Evolutionary conservation across 2,888 invertebrate species (phyloP).

Genomic region (Mythimna loreyi): DNA sequence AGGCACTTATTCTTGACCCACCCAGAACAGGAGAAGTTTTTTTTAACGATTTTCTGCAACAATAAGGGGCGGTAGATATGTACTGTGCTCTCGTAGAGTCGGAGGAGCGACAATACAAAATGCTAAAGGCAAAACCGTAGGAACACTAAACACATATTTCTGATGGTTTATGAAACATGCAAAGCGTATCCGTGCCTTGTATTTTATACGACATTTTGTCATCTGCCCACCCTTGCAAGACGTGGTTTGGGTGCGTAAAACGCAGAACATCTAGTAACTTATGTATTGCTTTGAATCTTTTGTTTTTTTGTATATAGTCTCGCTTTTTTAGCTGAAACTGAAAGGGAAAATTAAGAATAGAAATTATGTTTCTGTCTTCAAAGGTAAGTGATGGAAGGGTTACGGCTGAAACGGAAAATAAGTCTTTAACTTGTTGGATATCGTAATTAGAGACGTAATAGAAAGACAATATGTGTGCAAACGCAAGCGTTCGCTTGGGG

Average conservation of each 20-base stretch:
- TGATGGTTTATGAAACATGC: conserved; percentile 81
- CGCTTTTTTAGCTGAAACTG: conserved; percentile 43
- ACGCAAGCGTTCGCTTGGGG: too few relatives aligned
- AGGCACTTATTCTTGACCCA: too few relatives aligned
- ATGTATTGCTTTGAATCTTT: conserved; percentile 61
- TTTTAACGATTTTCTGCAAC: too few relatives aligned
- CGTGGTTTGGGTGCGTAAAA: conserved; percentile 80
- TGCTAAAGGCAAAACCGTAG: conserved; percentile 63
- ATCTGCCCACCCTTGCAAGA: conserved; percentile 78
- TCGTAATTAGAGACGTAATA: too few relatives aligned
- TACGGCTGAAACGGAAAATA: too few relatives aligned
- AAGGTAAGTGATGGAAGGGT: not conserved
- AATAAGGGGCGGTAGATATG: not conserved
- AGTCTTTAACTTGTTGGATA: too few relatives aligned
- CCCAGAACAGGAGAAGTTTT: too few relatives aligned
- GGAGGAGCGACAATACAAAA: conserved; percentile 52
- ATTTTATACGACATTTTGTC: conserved; percentile 85
- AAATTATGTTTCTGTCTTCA: conserved; percentile 4
- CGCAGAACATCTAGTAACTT: conserved; percentile 59
- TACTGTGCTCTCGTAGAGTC: not conserved
- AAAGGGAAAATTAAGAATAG: conserved; percentile 28
- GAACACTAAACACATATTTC: conserved; percentile 80
- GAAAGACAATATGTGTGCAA: too few relatives aligned
- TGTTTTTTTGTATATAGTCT: conserved; percentile 57
- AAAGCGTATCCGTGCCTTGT: conserved; percentile 75